Evolutionary conservation across 2,797 vertebrate species (phyloP).

Genomic region (Ptychadena robeensis): DNA sequence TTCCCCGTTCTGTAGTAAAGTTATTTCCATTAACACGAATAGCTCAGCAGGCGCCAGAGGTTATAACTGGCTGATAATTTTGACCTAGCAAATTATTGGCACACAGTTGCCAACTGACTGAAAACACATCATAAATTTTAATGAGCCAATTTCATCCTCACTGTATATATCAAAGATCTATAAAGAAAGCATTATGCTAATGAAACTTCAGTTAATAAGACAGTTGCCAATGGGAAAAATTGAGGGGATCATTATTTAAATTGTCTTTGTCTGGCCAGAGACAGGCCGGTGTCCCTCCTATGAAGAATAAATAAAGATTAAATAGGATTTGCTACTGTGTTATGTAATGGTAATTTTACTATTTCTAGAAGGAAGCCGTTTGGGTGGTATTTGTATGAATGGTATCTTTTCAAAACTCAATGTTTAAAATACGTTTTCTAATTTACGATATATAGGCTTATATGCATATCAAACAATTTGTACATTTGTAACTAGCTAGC

Average conservation of each 20-base stretch:
- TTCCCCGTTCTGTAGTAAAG: constrained; percentile 15
- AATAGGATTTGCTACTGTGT: no score
- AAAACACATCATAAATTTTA: constrained; percentile 43
- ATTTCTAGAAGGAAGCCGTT: neutral
- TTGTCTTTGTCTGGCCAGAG: neutral
- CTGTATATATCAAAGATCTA: constrained; percentile 10
- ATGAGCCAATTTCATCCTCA: constrained; percentile 15
- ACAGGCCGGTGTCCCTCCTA: neutral
- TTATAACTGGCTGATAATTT: constrained; percentile 25
- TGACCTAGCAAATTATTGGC: constrained; percentile 31
- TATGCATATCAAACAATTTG: no score
- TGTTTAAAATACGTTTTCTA: no score
- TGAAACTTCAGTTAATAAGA: neutral
- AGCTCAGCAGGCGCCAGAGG: neutral
- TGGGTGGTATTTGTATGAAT: neutral
- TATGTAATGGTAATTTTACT: neutral
- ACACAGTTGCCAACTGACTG: constrained; percentile 16
- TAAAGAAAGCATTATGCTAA: constrained; percentile 12
- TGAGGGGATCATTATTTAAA: neutral
- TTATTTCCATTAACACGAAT: constrained; percentile 3
- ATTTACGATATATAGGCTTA: no score
- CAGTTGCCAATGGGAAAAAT: neutral
- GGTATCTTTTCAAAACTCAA: no score
- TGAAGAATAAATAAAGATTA: neutral
- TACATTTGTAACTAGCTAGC: no score